Conservation (phyloP, 1,140 invertebrate genomes). For the Euwallacea fornicatus region DNA sequence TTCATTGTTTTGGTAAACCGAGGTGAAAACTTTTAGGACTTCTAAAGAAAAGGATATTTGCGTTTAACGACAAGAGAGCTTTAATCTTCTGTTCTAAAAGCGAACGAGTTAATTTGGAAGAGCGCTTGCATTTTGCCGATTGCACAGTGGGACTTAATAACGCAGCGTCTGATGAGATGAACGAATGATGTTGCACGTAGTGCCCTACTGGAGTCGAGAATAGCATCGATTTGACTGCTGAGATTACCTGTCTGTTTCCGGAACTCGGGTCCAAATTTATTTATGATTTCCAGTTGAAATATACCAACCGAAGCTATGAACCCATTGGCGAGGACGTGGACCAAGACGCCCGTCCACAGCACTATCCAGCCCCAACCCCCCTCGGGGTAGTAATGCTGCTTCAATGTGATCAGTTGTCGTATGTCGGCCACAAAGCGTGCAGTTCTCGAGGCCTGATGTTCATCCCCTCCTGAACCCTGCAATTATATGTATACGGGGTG, state of each 20-base stretch:
- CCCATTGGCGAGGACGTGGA: conserved; percentile 66
- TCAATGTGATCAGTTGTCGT: conserved; percentile 62
- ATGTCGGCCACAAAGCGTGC: conserved; percentile 57
- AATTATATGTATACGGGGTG: background rate
- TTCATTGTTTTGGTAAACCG: background rate
- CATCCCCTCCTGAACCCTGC: conserved; percentile 48
- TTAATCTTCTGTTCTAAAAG: no score
- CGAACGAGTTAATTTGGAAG: no score
- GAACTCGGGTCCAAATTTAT: conserved; percentile 57
- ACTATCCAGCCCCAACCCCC: conserved; percentile 77
- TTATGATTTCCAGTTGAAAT: conserved; percentile 57
- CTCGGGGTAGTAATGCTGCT: conserved; percentile 74
- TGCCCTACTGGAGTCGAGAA: background rate
- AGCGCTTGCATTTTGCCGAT: no score
- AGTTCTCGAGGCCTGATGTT: conserved; percentile 47
- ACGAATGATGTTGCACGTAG: no score
- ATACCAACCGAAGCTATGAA: conserved; percentile 63
- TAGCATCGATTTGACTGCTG: background rate
- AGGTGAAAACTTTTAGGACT: background rate
- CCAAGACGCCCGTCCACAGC: conserved; percentile 60
- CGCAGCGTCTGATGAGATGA: no score
- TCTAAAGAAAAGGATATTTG: no score
- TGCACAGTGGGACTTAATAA: no score
- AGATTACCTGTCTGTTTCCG: conserved; percentile 31
- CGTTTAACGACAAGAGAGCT: no score